Evolutionary conservation across 1,140 invertebrate species (phyloP).

Genomic region (Stegodyphus dumicola): DNA sequence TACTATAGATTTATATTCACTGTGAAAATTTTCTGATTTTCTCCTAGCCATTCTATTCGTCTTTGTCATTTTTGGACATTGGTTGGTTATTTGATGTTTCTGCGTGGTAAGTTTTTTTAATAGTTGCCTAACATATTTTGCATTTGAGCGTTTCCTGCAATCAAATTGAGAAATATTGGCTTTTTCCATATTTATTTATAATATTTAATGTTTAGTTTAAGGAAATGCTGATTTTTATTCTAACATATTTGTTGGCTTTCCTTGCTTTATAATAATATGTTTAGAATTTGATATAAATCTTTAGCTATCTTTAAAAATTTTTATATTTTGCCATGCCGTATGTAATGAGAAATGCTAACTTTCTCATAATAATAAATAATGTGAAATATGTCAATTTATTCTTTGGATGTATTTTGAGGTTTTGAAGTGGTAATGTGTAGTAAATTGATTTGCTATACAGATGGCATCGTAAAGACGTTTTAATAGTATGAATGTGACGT

Average conservation of each 20-base stretch:
- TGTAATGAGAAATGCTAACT: too few relatives aligned
- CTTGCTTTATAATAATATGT: neutral
- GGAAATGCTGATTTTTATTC: neutral
- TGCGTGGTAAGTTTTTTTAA: conserved; percentile 31
- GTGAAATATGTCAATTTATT: too few relatives aligned
- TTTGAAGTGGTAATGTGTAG: too few relatives aligned
- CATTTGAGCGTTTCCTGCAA: neutral
- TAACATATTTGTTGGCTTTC: neutral
- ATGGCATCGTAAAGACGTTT: too few relatives aligned
- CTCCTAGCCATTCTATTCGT: conserved; percentile 40
- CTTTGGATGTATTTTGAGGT: too few relatives aligned
- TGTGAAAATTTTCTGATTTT: neutral
- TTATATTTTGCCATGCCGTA: too few relatives aligned
- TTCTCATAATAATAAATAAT: too few relatives aligned
- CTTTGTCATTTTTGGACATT: conserved; percentile 33
- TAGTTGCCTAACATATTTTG: neutral
- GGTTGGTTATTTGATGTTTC: conserved; percentile 48
- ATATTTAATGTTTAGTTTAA: neutral
- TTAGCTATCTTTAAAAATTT: too few relatives aligned
- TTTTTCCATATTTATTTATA: neutral
- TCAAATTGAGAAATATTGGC: neutral
- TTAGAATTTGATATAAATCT: neutral
- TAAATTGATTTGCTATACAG: too few relatives aligned
- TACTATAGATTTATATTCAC: neutral
- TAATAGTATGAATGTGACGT: too few relatives aligned